These are phyloP conservation scores for Alauda arvensis DNA, from an alignment of 2,797 vertebrate genomes.

Conservation along the genomic window DNA sequence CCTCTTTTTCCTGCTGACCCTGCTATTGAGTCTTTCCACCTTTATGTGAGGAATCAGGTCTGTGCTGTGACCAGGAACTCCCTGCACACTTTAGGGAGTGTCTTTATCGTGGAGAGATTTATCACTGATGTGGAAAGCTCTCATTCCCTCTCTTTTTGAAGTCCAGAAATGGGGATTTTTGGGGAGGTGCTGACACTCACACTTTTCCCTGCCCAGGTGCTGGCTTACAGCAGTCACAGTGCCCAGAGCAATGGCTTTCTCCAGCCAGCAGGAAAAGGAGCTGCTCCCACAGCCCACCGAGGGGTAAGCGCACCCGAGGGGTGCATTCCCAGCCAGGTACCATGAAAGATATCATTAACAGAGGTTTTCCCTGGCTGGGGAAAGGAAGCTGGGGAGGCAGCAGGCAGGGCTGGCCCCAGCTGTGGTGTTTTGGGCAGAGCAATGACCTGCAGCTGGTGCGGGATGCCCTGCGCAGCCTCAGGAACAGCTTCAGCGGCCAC, in stretches of 20 bases:
- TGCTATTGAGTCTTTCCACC: neutral
- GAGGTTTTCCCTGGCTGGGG: neutral
- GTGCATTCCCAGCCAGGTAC: neutral
- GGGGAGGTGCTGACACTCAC: neutral
- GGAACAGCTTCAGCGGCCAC: slow-evolving; percentile 91
- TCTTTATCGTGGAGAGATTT: neutral
- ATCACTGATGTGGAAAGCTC: neutral
- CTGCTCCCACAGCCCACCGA: slow-evolving; percentile 67
- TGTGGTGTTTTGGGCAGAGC: slow-evolving; percentile 60
- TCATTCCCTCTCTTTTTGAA: neutral
- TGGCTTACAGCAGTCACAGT: slow-evolving; percentile 55
- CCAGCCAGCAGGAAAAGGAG: slow-evolving; percentile 71
- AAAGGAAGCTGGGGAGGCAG: neutral
- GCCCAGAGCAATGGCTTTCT: slow-evolving; percentile 86
- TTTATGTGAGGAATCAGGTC: neutral
- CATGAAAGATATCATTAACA: neutral
- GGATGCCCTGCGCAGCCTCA: slow-evolving; percentile 89
- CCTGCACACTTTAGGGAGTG: neutral
- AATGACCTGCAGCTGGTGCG: slow-evolving; percentile 91
- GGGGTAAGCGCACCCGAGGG: slow-evolving; percentile 73
- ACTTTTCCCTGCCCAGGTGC: slow-evolving; percentile 42
- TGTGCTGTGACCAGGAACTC: neutral
- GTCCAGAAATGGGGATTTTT: neutral
- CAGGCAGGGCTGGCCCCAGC: neutral
- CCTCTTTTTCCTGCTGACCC: neutral